Conservation (phyloP, 2,113 vertebrate species). For the Epinephelus fuscoguttatus region DNA sequence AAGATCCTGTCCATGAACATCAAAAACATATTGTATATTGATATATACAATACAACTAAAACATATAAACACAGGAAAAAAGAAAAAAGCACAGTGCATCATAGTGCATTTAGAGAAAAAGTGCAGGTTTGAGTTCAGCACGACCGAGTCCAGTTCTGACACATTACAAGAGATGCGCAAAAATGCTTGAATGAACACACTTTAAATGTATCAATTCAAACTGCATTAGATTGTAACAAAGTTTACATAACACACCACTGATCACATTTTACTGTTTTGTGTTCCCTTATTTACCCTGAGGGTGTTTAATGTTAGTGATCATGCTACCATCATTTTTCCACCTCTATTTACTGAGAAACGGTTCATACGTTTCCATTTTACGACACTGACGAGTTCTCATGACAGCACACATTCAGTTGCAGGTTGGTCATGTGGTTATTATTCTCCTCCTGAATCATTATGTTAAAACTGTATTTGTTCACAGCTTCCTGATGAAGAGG, state of each 20-base stretch:
- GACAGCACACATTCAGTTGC: background rate
- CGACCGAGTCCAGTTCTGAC: background rate
- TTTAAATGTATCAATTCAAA: background rate
- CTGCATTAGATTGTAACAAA: background rate
- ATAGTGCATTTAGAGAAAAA: no score
- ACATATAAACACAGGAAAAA: no score
- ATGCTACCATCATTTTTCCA: fast-evolving
- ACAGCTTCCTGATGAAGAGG: constrained; percentile 90
- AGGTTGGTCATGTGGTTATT: background rate
- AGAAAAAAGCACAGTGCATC: no score
- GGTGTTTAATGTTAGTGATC: background rate
- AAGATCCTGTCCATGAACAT: no score
- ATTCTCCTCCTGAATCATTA: background rate
- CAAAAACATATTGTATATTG: no score
- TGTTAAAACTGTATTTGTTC: constrained; percentile 4
- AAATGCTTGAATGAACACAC: background rate
- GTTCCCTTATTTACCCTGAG: background rate
- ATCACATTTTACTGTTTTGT: background rate
- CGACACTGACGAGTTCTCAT: background rate
- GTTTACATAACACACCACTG: background rate
- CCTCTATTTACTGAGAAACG: background rate
- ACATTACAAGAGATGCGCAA: background rate
- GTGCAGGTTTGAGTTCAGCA: no score
- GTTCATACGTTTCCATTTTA: background rate
- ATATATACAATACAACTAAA: no score